Evolutionary conservation across 2,113 vertebrate species (phyloP).

Genomic region (Chaenogobius annularis): DNA sequence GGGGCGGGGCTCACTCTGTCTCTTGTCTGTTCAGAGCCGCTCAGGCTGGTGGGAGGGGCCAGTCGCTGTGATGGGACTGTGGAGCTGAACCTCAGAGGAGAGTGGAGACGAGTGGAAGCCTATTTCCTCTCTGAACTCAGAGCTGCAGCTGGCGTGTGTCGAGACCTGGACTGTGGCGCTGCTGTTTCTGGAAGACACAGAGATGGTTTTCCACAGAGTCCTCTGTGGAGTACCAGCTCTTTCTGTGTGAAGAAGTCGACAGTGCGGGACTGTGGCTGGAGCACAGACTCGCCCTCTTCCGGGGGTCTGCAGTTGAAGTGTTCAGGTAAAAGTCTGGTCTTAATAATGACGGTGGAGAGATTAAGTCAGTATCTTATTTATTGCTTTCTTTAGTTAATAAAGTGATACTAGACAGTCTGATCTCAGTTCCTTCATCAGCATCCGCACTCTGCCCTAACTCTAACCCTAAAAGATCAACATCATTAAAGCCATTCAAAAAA

Average conservation of each 20-base stretch:
- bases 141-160: not conserved
- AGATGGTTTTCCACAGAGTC: no score
- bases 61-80: not conserved
- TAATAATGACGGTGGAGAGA: no score
- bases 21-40: no score
- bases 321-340: not conserved
- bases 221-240: not conserved
- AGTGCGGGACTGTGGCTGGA: not conserved
- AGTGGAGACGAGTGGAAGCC: not conserved
- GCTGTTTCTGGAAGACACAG: not conserved
- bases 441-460: no score
- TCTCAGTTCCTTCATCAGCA: no score
- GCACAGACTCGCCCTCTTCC: not conserved
- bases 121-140: not conserved
- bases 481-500: no score
- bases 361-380: no score
- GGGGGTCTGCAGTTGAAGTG: not conserved
- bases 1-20: no score
- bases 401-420: no score
- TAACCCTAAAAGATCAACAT: no score
- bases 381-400: no score
- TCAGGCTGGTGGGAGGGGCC: no score
- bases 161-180: not conserved
- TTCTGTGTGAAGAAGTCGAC: not conserved
- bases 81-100: not conserved